Evolutionary conservation across 2,797 vertebrate species (phyloP), one percentile per base, ranked within the genome.

Genomic region (Oceanodroma leucorhoa): DNA sequence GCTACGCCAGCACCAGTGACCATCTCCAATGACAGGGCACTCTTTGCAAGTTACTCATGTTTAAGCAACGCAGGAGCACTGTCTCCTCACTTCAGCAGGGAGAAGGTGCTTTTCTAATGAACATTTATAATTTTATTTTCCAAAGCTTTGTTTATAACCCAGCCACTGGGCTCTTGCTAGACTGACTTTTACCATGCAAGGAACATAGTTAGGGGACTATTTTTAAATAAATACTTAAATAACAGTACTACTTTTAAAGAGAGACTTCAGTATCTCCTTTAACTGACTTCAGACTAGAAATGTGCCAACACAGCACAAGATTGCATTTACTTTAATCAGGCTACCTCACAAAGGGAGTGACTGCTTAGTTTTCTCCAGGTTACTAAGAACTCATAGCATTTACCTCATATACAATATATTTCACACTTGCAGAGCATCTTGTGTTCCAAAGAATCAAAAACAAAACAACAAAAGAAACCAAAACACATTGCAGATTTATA

Each of bases 401-500:
- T 57, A 50, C 7, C 29, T 18, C 3, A 82, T 51, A 61, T 80
- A 72, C 50, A 90, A 83, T 10, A 62, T 34, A 54, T 66, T 86
- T 91, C 26, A 65, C 30, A 36, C 46, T 62, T 89, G 54, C 32
- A 87, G 40, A 79, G 54, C 34, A 91, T 9, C 51, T 71, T 46
- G n/a, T 51, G 15, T 58, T 43, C 7, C 41, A 83, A 82, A 79
- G 30, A 86, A 83, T 5, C 7, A 70, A 46, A 72, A 66, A 66
- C 46, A 9, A 5, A 2, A 5, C 22, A 34, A n/a, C 16, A 79
- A 50, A 54, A 53, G 18, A 0, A 0, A 19, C 41, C 43, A 6
- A 76, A 70, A 32, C 18, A 58, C 21, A n/a, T 1, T 48, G n/a
- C 21, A 84, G 43, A 81, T 46, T 70, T 38, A 54, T 3, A 66